Evolutionary conservation across 2,797 vertebrate species (phyloP).

Genomic region (Intellagama lesueurii): DNA sequence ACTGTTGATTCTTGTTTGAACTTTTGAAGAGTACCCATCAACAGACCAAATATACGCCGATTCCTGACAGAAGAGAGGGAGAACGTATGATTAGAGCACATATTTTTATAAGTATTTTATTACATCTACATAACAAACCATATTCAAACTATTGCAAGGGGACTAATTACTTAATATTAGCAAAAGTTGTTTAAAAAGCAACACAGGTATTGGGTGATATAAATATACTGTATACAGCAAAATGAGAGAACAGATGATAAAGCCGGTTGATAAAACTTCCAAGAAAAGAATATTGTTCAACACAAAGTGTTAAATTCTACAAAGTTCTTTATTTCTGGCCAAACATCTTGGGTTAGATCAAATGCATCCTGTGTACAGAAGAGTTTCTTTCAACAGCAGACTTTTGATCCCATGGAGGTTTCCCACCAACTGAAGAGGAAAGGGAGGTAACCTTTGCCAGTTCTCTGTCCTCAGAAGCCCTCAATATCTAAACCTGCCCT

Average conservation of each 20-base stretch:
- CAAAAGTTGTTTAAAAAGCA: background rate
- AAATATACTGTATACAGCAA: background rate
- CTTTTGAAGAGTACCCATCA: slow-evolving; percentile 99
- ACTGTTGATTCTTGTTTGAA: slow-evolving; percentile 98
- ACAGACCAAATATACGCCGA: slow-evolving; percentile 99
- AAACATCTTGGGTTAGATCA: background rate
- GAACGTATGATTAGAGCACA: slow-evolving; percentile 25
- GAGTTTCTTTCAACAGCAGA: background rate
- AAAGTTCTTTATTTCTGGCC: background rate
- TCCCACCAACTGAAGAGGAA: background rate
- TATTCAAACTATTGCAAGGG: slow-evolving; percentile 11
- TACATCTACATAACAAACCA: slow-evolving; percentile 11
- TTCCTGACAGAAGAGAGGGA: slow-evolving; percentile 82
- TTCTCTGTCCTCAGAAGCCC: background rate
- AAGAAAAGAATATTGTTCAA: background rate
- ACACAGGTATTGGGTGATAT: background rate
- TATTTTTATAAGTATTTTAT: slow-evolving; percentile 36
- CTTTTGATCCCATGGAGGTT: background rate
- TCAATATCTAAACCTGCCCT: background rate
- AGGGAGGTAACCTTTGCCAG: too few species aligned
- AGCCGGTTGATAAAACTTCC: background rate
- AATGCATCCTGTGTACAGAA: background rate
- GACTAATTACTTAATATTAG: background rate
- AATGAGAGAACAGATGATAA: background rate
- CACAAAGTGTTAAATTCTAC: background rate